Evolutionary conservation across 2,888 invertebrate genomes (phyloP), one percentile per base, ranked within the genome.

Genomic region (Elegia similella): DNA sequence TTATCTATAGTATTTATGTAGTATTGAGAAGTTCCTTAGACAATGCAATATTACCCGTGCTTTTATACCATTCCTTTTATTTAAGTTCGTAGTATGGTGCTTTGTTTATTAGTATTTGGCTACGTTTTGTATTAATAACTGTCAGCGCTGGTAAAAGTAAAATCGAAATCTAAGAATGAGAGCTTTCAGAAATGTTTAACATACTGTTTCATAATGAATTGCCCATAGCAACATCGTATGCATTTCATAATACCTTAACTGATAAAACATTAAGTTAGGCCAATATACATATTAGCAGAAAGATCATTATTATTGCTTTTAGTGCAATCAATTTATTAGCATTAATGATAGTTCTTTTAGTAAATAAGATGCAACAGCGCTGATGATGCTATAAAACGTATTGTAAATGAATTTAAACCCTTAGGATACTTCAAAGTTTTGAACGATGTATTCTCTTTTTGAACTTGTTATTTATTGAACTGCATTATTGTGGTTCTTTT

Each of bases 401-500:
- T 57, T 58, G 23, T 43, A 42, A 57, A 54, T 57, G 15, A 53
- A 42, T n/a, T 42, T 29, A 17, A 32, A 54, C 8, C 42, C 17
- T 23, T 56, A 60, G 46, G 58, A 15, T 61, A 62, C 59, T 60
- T 55, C 56, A 56, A 59, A 47, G 59, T 76, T 72, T 75, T 69
- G 64, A 62, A 66, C 64, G 62, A 68, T 70, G 65, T 72, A 69
- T 71, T 72, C 67, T 75, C 54, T 76, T 76, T 74, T 72, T 69
- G 68, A 75, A 70, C 63, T 75, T 78, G 74, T 82, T 80, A 70
- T 75, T 73, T 66, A 78, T 82, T 81, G 78, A 83, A 82, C 82
- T 82, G 74, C 83, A 80, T 82, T 83, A 82, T 78, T 76, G 76
- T 84, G 76, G 62, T 71, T 62, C 60, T 74, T 75, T 76, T 74